Evolutionary conservation across 92 coral and sea anemone genomes (phyloP).

Genomic region (Montipora capitata): DNA sequence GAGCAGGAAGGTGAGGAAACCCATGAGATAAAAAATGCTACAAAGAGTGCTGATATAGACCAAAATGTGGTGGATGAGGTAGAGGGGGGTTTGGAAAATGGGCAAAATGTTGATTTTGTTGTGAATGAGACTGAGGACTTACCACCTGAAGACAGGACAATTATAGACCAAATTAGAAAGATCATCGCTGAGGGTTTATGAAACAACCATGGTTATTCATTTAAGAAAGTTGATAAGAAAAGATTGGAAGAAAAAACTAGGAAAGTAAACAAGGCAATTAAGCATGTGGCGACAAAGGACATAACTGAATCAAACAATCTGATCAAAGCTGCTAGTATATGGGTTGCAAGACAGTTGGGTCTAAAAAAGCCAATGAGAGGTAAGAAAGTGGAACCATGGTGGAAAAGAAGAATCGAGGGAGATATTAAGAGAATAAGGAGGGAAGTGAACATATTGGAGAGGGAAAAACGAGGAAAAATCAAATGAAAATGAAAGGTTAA

Average conservation of each 20-base stretch:
- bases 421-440: constrained; percentile 3
- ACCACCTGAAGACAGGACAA: constrained; percentile 9
- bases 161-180: constrained; percentile 5
- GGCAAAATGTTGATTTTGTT: background rate
- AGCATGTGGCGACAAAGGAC: constrained; percentile 8
- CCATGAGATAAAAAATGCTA: background rate
- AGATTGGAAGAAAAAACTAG: background rate
- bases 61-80: background rate
- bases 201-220: too few species aligned
- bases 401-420: constrained; percentile 20
- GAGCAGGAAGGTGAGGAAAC: too few species aligned
- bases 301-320: constrained; percentile 13
- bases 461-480: too few species aligned
- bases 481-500: too few species aligned
- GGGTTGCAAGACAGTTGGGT: too few species aligned
- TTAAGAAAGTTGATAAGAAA: background rate
- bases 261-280: background rate
- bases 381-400: too few species aligned
- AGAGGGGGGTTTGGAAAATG: background rate
- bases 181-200: background rate
- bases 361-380: too few species aligned
- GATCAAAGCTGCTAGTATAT: constrained; percentile 3
- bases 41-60: background rate
- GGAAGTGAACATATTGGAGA: background rate
- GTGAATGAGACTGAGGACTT: background rate